Base-by-base conservation (phyloP, 2,888 invertebrate genomes). In the Synanthedon andrenaeformis region DNA sequence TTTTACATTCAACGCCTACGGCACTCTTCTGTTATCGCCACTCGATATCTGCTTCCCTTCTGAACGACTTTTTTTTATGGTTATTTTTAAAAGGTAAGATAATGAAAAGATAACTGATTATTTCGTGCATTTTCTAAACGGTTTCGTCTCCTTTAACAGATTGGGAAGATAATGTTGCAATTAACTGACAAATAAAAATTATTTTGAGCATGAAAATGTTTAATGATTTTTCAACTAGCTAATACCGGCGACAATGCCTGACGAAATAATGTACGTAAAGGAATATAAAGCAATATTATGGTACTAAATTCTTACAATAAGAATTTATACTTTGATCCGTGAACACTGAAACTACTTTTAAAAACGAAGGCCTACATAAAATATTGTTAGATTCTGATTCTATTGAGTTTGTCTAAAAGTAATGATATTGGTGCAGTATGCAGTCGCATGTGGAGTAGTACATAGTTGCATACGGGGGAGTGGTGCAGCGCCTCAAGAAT, bases 1-100 rank as follows among this genome's bases (percentile, higher is more conserved):
- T 72, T 70, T 35, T 35, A 59, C 59, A 58, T 59, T 62, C 63
- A 56, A 50, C 42, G 41, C 55, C 54, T 60, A 59, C 63, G 51
- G 49, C 49, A 49, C 19, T 28, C n/a, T 51, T 28, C n/a, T 51
- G 23, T 51, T 51, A 61, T 56, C 59, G 62, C 60, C 51, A 57
- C 55, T 52, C 56, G 53, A 56, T 55, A 53, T 56, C 55, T 51
- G 57, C 55, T 54, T 57, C 53, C 54, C 49, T 53, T 55, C 49
- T 42, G 49, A 48, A 45, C 55, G 56, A 57, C 57, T 60, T 2
- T 17, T 52, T 55, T 55, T 55, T 57, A 55, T 23, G 42, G 14
- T 28, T 48, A 14, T 48, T 14, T 53, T 13, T 49, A 49, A 42
- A 14, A 10, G 14, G 53, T 35, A 35, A 35, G 8, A 35, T 10